Base-by-base conservation (phyloP, 2,113 vertebrate species). In the Leuciscus idus region DNA sequence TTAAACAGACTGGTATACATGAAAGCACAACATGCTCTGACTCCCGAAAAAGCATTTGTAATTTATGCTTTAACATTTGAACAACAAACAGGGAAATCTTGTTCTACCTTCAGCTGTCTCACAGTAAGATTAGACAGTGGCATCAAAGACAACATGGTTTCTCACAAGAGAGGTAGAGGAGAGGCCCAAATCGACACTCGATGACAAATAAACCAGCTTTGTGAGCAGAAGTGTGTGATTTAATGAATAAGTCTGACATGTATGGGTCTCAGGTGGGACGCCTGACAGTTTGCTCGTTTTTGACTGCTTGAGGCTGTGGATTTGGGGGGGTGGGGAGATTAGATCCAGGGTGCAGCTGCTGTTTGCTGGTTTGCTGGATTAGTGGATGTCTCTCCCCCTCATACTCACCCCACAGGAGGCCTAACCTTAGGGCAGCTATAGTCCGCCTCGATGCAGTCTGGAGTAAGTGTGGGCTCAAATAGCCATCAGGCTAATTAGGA, bases 401-500 rank as follows among this genome's bases (percentile, higher is more conserved):
- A 72, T 52, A 21, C 33, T 26, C 55, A 72, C 57, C 76, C 39
- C 17, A 4, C 80, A 86, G 55, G 74, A 70, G 76, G 61, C 43
- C 72, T 80, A 57, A 72, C 46, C 55, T 81, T 48, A 52, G 72
- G 43, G 78, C 85, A 57, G 62, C 62, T 66, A 33, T 33, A 33
- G 59, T 68, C 57, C 1, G n/a, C 43, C 11, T 46, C 76, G 39
- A 36, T 6, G 21, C 11, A 80, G 36, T 78, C 82, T 72, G 59
- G 77, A 80, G 36, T 52, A 57, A 0, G 43, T 84, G 64, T 33
- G 21, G 83, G 11, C 33, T 80, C 70, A 13, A 64, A 39, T 55
- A 72, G 83, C 79, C 72, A 88, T 66, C 76, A 57, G 57, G 59
- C 68, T 87, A 83, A 83, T 83, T 73, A 83, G 81, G 68, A 83